Conservation (phyloP, 2,888 invertebrate genomes). For the Chironomus riparius region DNA sequence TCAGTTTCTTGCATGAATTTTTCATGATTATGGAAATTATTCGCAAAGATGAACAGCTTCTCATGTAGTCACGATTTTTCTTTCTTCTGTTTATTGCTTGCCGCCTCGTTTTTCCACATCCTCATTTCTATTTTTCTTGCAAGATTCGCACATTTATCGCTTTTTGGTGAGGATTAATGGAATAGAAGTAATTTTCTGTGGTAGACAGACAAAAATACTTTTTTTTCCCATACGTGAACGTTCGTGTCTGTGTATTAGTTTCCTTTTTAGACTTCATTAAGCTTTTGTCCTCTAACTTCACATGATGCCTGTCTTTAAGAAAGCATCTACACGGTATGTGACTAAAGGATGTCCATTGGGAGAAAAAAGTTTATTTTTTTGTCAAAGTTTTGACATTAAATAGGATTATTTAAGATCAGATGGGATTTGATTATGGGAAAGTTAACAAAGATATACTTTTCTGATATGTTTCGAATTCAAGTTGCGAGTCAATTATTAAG, state of each 20-base stretch:
- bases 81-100: too few relatives aligned
- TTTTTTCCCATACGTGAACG: neutral
- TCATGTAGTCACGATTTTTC: neutral
- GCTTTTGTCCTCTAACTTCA: neutral
- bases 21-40: conserved; percentile 4
- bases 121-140: neutral
- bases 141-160: neutral
- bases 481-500: too few relatives aligned
- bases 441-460: too few relatives aligned
- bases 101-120: neutral
- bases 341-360: too few relatives aligned
- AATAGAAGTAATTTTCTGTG: neutral
- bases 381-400: too few relatives aligned
- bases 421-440: too few relatives aligned
- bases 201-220: neutral
- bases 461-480: too few relatives aligned
- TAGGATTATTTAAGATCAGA: too few relatives aligned
- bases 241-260: neutral
- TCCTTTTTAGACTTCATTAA: neutral
- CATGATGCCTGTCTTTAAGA: neutral
- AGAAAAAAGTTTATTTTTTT: too few relatives aligned
- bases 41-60: neutral
- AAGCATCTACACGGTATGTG: too few relatives aligned
- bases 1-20: neutral
- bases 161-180: neutral